Percentiles rank a stretch among this genome's conserved stretches.
These are phyloP conservation scores for Thinocorus orbignyianus DNA, from an alignment of 2,113 vertebrate species.

Conservation along the genomic window DNA sequence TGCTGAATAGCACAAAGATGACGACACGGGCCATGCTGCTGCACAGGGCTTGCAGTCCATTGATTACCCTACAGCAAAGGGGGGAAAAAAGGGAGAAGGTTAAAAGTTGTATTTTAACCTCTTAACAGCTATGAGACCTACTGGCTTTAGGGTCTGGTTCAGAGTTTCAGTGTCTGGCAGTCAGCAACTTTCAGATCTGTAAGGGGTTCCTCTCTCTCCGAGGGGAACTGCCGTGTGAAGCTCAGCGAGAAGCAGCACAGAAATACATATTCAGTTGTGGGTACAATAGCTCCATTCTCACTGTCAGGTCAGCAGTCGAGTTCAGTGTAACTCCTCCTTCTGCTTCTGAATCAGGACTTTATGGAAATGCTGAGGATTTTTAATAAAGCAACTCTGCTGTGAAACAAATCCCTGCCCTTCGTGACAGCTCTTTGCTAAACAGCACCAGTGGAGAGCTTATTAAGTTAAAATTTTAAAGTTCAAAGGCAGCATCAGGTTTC, in stretches of 20 bases:
- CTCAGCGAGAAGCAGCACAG: constrained; percentile 1
- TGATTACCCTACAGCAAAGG: background rate
- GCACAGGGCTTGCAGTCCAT: background rate
- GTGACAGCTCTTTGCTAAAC: constrained; percentile 35
- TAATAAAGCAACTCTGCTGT: constrained; percentile 43
- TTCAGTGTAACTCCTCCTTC: constrained; percentile 62
- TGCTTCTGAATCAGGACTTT: constrained; percentile 54
- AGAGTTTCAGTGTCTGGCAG: background rate
- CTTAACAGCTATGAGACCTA: background rate
- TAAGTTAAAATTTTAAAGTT: constrained; percentile 57
- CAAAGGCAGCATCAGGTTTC: constrained; percentile 62
- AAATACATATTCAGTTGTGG: constrained; percentile 52
- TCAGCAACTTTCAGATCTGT: constrained; percentile 13
- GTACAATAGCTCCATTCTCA: constrained; percentile 66
- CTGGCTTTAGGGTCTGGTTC: background rate
- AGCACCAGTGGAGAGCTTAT: constrained; percentile 15
- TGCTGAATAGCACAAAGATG: constrained; percentile 21
- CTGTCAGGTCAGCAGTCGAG: constrained; percentile 66
- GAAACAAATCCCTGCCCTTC: constrained; percentile 41
- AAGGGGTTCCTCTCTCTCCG: background rate
- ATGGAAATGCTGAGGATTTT: constrained; percentile 55
- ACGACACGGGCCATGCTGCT: background rate
- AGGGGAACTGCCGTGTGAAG: background rate
- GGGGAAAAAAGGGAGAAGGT: background rate
- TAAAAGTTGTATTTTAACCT: constrained; percentile 17